Evolutionary conservation across 2,888 invertebrate species (phyloP), one percentile per base, ranked within the genome.

Genomic region (Calameuta filiformis): DNA sequence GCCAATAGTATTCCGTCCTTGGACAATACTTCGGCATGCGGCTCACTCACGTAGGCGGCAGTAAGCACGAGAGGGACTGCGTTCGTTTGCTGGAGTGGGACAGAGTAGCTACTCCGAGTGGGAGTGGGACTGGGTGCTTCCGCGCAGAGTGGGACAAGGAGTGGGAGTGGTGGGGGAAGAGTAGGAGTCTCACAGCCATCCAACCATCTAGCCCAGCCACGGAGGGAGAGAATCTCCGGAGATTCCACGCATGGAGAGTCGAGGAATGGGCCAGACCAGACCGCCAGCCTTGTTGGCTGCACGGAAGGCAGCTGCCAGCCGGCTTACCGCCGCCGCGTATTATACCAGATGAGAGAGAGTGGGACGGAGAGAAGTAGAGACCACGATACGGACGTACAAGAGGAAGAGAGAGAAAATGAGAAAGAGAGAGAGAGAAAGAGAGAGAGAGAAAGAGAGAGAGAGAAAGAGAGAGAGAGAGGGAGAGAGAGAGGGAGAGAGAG

Each of bases 231-330:
- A 69, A 76, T 87, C 87, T 89, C 87, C 83, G 85, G 86, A 88
- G 88, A 89, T 89, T 89, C 89, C 88, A 89, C 88, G 88, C 89
- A 88, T 87, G 88, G 87, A 87, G 87, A 85, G 84, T 80, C 84
- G 84, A 76, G 73, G 86, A 85, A 84, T 87, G 85, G 85, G 84
- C 85, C 81, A 79, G 82, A 80, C 76, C 86, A 87, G 87, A 82
- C 85, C 84, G 87, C 84, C 87, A 85, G 87, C 85, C 87, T 90
- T 85, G 90, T 88, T 88, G 88, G 88, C 88, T 86, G 87, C 89
- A 89, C 89, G 89, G 88, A 89, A 89, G 88, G 90, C 90, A 90
- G 90, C 89, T 90, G 90, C 89, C 88, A 88, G 89, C 86, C 90
- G 87, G 88, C 89, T 90, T 87, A 89, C 89, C 87, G 86, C 87